phyloP scores from a whole-genome alignment of 1,140 invertebrate genomes.

The Piezodorus guildinii region DNA sequence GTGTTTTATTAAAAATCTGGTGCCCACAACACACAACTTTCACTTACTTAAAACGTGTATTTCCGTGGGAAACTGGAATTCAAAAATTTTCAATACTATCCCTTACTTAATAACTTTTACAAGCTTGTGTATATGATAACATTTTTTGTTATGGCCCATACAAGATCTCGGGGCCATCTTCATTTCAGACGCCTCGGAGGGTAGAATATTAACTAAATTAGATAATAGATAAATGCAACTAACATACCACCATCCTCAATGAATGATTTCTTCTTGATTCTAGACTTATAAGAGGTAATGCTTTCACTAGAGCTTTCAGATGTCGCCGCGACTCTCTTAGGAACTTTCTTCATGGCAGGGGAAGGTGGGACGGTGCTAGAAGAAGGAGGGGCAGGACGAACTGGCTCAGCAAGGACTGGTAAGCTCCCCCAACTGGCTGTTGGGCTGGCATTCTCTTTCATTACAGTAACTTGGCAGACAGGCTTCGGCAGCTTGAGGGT shows the following conservation, averaged over 20 bases:
- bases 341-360: background rate
- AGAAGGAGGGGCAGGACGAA: background rate
- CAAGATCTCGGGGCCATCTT: no score
- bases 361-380: slow-evolving; percentile 1
- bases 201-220: no score
- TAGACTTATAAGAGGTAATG: background rate
- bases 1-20: no score
- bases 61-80: no score
- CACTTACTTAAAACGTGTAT: no score
- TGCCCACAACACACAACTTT: no score
- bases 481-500: slow-evolving; percentile 14
- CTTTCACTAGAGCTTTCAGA: slow-evolving; percentile 4
- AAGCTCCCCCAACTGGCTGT: background rate
- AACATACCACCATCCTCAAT: slow-evolving; percentile 44
- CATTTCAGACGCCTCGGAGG: no score
- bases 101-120: no score
- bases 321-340: background rate
- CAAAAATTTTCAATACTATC: no score
- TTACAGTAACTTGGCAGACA: background rate
- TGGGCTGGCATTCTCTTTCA: background rate
- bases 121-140: no score
- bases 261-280: slow-evolving; percentile 41
- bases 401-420: background rate
- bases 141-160: no score
- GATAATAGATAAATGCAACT: no score